Conservation (phyloP, 2,888 invertebrate species). For the Prosopocoilus inquinatus region DNA sequence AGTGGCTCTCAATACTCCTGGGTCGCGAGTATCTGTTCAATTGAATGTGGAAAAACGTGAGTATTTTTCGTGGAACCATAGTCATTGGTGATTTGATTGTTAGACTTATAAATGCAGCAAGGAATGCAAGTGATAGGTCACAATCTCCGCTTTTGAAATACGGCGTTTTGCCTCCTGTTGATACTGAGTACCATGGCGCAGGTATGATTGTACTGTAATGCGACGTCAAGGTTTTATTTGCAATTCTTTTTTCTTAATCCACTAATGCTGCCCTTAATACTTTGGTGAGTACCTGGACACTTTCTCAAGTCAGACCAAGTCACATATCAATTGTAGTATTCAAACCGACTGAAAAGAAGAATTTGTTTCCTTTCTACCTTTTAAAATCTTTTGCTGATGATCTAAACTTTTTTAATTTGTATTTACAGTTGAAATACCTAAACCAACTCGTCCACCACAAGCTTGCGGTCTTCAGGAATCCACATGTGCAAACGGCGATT, state of each 20-base stretch:
- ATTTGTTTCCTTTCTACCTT: conserved; percentile 1
- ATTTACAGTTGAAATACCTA: conserved; percentile 40
- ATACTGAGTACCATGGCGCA: conserved; percentile 59
- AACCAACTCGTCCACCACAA: conserved; percentile 53
- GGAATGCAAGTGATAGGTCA: conserved; percentile 31
- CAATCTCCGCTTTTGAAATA: conserved; percentile 52
- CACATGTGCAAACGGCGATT: conserved; percentile 88
- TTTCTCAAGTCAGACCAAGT: not conserved
- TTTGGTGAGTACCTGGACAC: conserved; percentile 8
- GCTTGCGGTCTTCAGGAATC: conserved; percentile 70
- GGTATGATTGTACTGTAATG: conserved; percentile 44
- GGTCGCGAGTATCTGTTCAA: conserved; percentile 66
- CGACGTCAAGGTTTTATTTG: too few species aligned
- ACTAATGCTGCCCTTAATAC: not conserved
- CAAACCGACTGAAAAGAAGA: conserved; percentile 7
- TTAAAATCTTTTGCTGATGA: too few species aligned
- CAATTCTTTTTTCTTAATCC: conserved; percentile 7
- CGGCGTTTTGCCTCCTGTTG: conserved; percentile 58
- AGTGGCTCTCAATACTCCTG: conserved; percentile 61
- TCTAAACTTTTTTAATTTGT: too few species aligned
- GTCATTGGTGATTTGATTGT: too few species aligned
- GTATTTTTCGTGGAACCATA: conserved; percentile 42
- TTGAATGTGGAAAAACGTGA: conserved; percentile 77
- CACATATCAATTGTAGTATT: not conserved
- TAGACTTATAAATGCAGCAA: conserved; percentile 29